Conservation (phyloP, 2,888 invertebrate species). For the Drosophila neonasuta region DNA sequence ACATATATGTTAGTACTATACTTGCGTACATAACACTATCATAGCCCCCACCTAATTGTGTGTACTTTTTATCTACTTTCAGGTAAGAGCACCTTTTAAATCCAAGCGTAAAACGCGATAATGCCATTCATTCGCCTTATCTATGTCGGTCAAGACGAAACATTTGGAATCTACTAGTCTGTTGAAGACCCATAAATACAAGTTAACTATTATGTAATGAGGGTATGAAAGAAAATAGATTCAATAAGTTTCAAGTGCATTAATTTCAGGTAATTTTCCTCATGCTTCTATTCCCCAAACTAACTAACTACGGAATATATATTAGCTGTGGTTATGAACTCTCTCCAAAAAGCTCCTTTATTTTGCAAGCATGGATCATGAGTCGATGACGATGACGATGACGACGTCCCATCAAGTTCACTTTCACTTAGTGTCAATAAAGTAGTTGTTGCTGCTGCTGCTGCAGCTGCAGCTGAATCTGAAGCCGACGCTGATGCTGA, state of each 20-base stretch:
- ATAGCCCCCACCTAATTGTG: slow-evolving; percentile 47
- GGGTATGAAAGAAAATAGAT: no score
- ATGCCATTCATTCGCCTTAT: slow-evolving; percentile 53
- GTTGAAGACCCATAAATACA: not conserved
- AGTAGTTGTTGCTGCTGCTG: slow-evolving; percentile 42
- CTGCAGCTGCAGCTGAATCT: slow-evolving; percentile 52
- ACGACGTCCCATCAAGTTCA: slow-evolving; percentile 71
- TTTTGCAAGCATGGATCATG: slow-evolving; percentile 26
- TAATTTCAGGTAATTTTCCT: no score
- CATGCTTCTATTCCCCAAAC: no score
- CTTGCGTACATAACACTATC: slow-evolving; percentile 13
- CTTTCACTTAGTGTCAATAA: slow-evolving; percentile 76
- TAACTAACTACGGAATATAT: not conserved
- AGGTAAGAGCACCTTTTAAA: slow-evolving; percentile 54
- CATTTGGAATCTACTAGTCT: slow-evolving; percentile 22
- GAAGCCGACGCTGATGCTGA: slow-evolving; percentile 33
- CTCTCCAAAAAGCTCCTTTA: slow-evolving; percentile 22
- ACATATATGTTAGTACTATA: not conserved
- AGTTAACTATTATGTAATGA: no score
- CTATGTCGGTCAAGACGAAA: slow-evolving; percentile 57
- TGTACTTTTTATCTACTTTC: slow-evolving; percentile 62
- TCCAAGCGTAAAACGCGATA: slow-evolving; percentile 35
- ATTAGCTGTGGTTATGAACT: slow-evolving; percentile 8
- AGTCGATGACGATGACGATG: slow-evolving; percentile 40
- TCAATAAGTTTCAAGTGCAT: no score